Evolutionary conservation across 2,113 vertebrate species (phyloP), one percentile per base, ranked within the genome.

Genomic region (Channa argus): DNA sequence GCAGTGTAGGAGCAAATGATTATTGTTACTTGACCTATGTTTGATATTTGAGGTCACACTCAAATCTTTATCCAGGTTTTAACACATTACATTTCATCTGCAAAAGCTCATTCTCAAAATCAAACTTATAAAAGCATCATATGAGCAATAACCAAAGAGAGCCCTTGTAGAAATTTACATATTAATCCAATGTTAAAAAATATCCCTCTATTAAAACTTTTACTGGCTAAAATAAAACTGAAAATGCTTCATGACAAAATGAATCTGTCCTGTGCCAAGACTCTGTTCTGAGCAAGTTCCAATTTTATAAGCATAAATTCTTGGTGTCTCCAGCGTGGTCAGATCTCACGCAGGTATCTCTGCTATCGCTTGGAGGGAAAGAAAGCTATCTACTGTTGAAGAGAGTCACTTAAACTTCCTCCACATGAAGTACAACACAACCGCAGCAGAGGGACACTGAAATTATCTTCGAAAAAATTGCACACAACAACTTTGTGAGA

Each of bases 111-210:
- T 92, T 93, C 92, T 93, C 88, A 92, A 93, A 93, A 93, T 92
- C 91, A 88, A 91, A 93, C 90, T 92, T 90, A 88, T 94, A 93
- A 94, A 93, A 87, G 88, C 86, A 93, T 94, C 93, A 91, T 90
- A 90, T 88, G 77, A 90, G 89, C 91, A 90, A 87, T 89, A 91
- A 94, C 86, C 8, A 63, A 72, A 86, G 82, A 79, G 74, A 82
- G 79, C 71, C 89, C 92, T 91, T 63, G 80, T 91, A 82, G 84
- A 92, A 89, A 94, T 93, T 92, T 94, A 91, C 92, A 94, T 94
- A 94, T 93, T 93, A 93, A 93, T 94, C 91, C 90, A 92, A 92
- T 92, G 87, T 89, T 93, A 92, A 93, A 94, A 94, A 93, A 91
- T 91, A 77, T 71, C 59, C 78, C 79, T 80, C 84, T 53, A 91